Evolutionary conservation across 2,888 invertebrate genomes (phyloP), one percentile per base, ranked within the genome.

Genomic region (Saturnia pavonia): DNA sequence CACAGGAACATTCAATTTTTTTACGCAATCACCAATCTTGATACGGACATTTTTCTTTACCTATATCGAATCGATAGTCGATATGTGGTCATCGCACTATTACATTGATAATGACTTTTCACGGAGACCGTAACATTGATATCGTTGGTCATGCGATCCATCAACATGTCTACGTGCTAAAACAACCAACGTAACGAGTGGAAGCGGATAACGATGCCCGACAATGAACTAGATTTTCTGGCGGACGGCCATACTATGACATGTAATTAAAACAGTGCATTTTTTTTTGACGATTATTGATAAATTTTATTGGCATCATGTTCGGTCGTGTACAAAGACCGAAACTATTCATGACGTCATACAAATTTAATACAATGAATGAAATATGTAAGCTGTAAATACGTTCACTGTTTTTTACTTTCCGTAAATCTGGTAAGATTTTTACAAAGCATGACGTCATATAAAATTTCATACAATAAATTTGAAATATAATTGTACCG

Each of bases 171-270:
- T 34, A 40, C 63, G 48, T 69, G 65, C 66, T 48, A 22, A 40
- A 34, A 67, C 16, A 27, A 4, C 16, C n/a, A 65, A 70, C 40
- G 69, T 40, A 40, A 66, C 66, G 22, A 68, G 65, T 70, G 68
- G 70, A 68, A 70, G 22, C 65, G 45, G 14, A 69, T 65, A 65
- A 48, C 60, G 67, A 68, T 63, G 12, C 25, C 45, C 63, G 40
- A 45, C 68, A 65, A 65, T 71, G 68, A 71, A 71, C 72, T 70
- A 72, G 54, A 72, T 72, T 51, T 68, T 70, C 66, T 72, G 72
- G 72, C 42, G 63, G 57, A 45, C 68, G 40, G 68, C 72, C 72
- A 70, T 45, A 66, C 57, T 54, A 27, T 40, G 51, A 42, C 54
- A 65, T 65, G 70, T 68, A 54, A 65, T 70, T 69, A 68, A 63